Percentiles rank a stretch among this genome's conserved stretches.
These are phyloP conservation scores for Schmidtea mediterranea DNA, from an alignment of 1,140 invertebrate genomes.

Conservation along the genomic window DNA sequence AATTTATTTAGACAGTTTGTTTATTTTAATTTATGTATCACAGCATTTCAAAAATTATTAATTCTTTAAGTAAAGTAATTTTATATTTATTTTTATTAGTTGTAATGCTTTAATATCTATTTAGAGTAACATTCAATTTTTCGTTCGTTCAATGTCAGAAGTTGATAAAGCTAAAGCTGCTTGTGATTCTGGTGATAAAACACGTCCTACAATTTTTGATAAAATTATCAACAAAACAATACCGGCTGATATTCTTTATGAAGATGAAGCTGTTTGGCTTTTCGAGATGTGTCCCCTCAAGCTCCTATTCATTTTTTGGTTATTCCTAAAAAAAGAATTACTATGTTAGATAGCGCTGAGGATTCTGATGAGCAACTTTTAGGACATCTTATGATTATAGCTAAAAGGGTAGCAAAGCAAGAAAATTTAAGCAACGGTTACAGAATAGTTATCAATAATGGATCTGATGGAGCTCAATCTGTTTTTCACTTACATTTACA, in stretches of 20 bases:
- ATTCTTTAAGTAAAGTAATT: no score
- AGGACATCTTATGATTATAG: conserved; percentile 25
- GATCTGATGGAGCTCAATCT: conserved; percentile 21
- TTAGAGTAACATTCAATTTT: not conserved
- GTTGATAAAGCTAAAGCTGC: conserved; percentile 1
- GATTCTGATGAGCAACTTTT: conserved; percentile 35
- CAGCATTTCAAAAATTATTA: no score
- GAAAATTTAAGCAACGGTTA: conserved; percentile 24
- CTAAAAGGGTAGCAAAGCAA: conserved; percentile 22
- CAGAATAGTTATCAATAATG: conserved; percentile 26
- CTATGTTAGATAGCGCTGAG: conserved; percentile 45
- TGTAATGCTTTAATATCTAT: no score
- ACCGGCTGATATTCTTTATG: conserved; percentile 68
- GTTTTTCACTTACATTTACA: conserved; percentile 28
- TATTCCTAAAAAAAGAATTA: conserved; percentile 65
- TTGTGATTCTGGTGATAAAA: not conserved
- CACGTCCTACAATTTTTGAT: conserved; percentile 48
- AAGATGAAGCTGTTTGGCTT: conserved; percentile 56
- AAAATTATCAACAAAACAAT: conserved; percentile 80
- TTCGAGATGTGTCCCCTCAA: conserved; percentile 58
- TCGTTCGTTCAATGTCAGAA: not conserved
- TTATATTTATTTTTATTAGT: no score
- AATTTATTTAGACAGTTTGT: no score
- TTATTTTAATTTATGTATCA: no score
- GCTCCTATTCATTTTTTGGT: conserved; percentile 84